Conservation (phyloP, 2,888 invertebrate species). For the Alloscopus bannaensis region DNA sequence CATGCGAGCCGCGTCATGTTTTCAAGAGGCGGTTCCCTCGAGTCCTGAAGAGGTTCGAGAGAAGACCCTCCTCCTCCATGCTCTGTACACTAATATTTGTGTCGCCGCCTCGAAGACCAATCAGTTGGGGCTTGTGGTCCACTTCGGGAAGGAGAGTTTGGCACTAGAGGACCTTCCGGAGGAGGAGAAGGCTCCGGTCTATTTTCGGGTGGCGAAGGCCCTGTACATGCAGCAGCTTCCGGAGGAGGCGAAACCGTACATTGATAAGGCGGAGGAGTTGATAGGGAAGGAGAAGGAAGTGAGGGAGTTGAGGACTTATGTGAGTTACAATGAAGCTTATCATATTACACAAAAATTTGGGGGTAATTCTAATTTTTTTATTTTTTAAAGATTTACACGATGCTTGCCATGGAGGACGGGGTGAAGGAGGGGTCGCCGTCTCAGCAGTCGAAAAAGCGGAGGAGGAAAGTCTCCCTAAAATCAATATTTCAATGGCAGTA, state of each 20-base stretch:
- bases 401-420: neutral
- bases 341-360: no score
- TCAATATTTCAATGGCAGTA: no score
- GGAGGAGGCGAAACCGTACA: slow-evolving; percentile 2
- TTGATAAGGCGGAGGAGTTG: slow-evolving; percentile 3
- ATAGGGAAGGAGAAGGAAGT: slow-evolving; percentile 6
- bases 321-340: neutral
- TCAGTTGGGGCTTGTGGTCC: neutral
- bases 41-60: neutral
- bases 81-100: neutral
- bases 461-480: no score
- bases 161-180: slow-evolving; percentile 4
- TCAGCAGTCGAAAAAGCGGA: no score
- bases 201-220: slow-evolving; percentile 8
- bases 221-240: neutral
- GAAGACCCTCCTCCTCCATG: slow-evolving; percentile 8
- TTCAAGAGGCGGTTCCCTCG: slow-evolving; percentile 18
- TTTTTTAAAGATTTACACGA: neutral
- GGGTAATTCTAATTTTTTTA: neutral
- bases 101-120: neutral
- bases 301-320: slow-evolving; percentile 5
- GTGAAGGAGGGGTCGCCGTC: no score
- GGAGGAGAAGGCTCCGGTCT: neutral
- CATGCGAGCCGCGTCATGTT: slow-evolving; percentile 11
- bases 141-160: slow-evolving; percentile 3